A percentile compares a stretch with the other conserved stretches of the same genome.
These are phyloP conservation scores for Itoplectis maculator DNA, from an alignment of 2,888 invertebrate species.

Conservation along the genomic window DNA sequence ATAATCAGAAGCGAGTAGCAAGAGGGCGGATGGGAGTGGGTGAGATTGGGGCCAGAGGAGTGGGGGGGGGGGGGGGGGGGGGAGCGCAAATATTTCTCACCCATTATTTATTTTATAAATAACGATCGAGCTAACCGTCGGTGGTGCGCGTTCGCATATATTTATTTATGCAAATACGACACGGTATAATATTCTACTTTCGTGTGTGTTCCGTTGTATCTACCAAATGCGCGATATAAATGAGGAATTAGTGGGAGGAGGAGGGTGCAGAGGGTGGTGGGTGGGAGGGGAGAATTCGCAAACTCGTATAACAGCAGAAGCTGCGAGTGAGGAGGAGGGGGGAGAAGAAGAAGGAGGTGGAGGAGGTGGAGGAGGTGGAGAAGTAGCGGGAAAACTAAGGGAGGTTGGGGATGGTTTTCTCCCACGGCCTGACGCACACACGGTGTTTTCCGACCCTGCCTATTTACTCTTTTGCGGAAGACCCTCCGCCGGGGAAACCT, in stretches of 20 bases:
- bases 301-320: constrained; percentile 21
- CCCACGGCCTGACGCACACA: neutral
- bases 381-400: too few relatives aligned
- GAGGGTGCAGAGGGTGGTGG: too few relatives aligned
- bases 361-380: neutral
- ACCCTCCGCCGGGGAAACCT: constrained; percentile 11
- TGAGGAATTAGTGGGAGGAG: neutral
- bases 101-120: constrained; percentile 8
- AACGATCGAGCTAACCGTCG: neutral
- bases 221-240: constrained; percentile 9
- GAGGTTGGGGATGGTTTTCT: neutral
- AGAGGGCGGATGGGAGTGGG: too few relatives aligned
- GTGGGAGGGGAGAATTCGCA: constrained; percentile 32
- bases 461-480: constrained; percentile 12
- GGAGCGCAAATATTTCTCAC: neutral
- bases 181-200: neutral
- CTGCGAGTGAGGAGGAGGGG: too few relatives aligned
- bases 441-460: constrained; percentile 14
- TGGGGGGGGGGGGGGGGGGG: neutral
- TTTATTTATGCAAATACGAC: constrained; percentile 6
- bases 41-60: too few relatives aligned
- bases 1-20: too few relatives aligned
- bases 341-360: too few relatives aligned
- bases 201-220: neutral
- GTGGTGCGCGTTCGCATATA: neutral